Base-by-base conservation (phyloP, 92 coral and sea anemone species). In the Porites rus region DNA sequence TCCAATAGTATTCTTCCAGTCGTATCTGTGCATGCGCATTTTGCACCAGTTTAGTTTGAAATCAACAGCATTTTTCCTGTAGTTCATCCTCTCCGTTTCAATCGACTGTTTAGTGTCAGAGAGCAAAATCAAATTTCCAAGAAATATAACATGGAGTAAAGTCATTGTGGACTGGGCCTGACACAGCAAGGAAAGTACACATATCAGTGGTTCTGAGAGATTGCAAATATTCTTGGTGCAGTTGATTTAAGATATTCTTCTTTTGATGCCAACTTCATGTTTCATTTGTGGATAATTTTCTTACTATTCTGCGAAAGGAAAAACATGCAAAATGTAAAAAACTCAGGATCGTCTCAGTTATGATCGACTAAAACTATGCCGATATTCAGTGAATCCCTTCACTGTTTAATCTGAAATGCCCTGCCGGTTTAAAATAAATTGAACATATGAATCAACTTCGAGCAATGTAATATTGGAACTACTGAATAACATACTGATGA, bases 11-110 rank as follows among this genome's bases (percentile, higher is more conserved):
- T 79, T 79, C 69, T 88, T 92, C 94, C 94, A 94, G 64, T 92
- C 96, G 73, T 94, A 94, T 7, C 96, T 85, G 51, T 76, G 84
- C 81, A 91, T 82, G 58, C 96, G 92, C 76, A 78, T 85, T 25
- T 86, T 64, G 69, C 98, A 94, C 98, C 98, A 94, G 51, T 68
- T 84, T 13, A 81, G 51, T 18, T 83, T 83, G 74, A 83, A 83
- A 64, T 83, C 80, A 1, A 83, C 79, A 9, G 72, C 80, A 83
- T 83, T 83, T 25, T 73, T 74, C 51, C 80, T 83, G 51, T 80
- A 85, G 61, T 51, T 75, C n/a, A 85, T 60, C 79, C 51, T 74
- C 65, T 69, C 85, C 12, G 51, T 63, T 68, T 84, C 54, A 52
- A n/a, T 51, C 17, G 82, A 75, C 60, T 74, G 69, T 68, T 53